Evolutionary conservation across 2,113 vertebrate genomes (phyloP).

Genomic region (Cebus imitator): DNA sequence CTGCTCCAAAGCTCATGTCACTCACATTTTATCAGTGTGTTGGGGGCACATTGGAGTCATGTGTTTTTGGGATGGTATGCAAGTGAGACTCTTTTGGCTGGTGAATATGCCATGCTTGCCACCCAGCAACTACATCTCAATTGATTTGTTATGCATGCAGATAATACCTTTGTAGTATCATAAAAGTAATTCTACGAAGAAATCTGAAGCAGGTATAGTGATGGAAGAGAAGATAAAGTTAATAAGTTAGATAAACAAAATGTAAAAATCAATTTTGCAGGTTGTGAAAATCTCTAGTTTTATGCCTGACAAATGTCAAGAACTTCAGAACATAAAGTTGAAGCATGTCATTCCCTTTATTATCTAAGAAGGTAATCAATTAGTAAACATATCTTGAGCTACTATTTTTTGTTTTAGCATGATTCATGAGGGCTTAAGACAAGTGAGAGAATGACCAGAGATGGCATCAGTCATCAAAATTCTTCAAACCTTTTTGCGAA

Average conservation of each 20-base stretch:
- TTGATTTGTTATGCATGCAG: background rate
- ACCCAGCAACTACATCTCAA: background rate
- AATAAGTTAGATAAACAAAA: background rate
- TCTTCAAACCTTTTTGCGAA: background rate
- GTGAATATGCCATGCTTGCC: background rate
- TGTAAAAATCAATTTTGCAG: background rate
- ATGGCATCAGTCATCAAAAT: background rate
- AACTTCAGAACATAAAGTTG: constrained; percentile 15
- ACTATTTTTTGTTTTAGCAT: background rate
- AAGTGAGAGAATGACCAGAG: background rate
- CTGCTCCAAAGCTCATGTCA: background rate
- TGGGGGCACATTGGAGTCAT: background rate
- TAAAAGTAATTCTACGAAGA: background rate
- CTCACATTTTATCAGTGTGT: background rate
- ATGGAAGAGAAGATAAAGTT: background rate
- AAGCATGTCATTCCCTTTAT: background rate
- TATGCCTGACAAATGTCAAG: background rate
- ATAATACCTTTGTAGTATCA: background rate
- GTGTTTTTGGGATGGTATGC: background rate
- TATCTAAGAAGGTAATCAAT: background rate
- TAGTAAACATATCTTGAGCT: background rate
- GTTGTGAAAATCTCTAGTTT: background rate
- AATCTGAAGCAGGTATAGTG: background rate
- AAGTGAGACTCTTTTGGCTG: background rate
- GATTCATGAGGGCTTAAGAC: background rate